phyloP scores from a whole-genome alignment of 2,888 invertebrate genomes.

The Yponomeuta sedellus region DNA sequence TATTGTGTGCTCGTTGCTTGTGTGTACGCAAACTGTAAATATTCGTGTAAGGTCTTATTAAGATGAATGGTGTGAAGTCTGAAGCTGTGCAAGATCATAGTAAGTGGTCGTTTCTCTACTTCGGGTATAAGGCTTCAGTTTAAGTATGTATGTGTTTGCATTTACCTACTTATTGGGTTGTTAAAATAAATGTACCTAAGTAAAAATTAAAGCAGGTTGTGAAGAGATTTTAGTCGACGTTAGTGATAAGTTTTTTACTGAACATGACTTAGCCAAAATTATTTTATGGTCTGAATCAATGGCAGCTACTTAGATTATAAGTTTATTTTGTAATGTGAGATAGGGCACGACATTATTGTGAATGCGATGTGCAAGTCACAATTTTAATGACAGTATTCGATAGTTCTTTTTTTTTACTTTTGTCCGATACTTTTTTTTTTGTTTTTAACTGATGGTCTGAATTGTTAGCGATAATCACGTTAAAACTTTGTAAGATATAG shows the following conservation, averaged over 20 bases:
- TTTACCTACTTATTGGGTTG: too few relatives aligned
- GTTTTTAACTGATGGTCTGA: neutral
- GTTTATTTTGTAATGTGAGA: neutral
- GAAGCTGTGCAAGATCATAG: too few relatives aligned
- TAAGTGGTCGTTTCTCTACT: neutral
- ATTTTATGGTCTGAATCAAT: neutral
- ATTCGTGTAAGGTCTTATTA: neutral
- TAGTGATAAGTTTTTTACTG: neutral
- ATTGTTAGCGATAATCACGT: neutral
- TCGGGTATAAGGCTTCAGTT: too few relatives aligned
- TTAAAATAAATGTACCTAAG: too few relatives aligned
- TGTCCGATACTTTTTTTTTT: too few relatives aligned
- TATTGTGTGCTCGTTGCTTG: constrained; percentile 17
- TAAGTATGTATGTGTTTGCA: too few relatives aligned
- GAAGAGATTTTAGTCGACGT: neutral
- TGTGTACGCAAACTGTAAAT: constrained; percentile 1
- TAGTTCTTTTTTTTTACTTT: too few relatives aligned
- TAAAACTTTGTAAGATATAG: neutral
- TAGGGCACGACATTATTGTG: neutral
- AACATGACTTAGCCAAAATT: neutral
- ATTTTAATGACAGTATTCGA: neutral
- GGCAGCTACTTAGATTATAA: neutral
- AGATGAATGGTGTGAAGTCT: neutral
- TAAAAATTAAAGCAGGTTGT: neutral
- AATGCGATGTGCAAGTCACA: neutral